These are phyloP conservation scores for Pholis gunnellus DNA, from an alignment of 2,113 vertebrate species.

Conservation along the genomic window DNA sequence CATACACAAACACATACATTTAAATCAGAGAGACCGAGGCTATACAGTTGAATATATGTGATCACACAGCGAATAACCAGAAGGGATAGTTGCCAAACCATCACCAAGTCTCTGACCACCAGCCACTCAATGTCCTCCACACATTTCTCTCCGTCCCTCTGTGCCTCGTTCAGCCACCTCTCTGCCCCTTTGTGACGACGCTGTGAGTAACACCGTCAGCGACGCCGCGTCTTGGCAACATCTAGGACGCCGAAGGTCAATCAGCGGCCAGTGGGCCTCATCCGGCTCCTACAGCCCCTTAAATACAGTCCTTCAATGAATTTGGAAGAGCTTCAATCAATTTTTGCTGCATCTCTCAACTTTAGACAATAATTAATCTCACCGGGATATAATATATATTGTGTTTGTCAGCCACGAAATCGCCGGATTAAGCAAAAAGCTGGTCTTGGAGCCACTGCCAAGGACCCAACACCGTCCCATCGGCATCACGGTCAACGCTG, in stretches of 20 bases:
- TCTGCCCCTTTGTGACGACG: constrained; percentile 18
- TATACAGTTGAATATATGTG: not conserved
- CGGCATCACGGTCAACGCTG: no score
- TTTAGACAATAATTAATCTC: not conserved
- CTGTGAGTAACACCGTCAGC: constrained; percentile 34
- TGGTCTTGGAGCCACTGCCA: no score
- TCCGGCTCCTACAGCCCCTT: not conserved
- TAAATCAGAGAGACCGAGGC: constrained; percentile 17
- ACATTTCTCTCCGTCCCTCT: not conserved
- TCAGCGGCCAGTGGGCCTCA: constrained; percentile 1
- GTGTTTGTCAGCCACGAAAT: not conserved
- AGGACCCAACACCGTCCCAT: not conserved
- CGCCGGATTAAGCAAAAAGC: not conserved
- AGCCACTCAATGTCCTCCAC: not conserved
- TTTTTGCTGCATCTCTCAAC: constrained; percentile 16
- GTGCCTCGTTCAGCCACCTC: constrained; percentile 18
- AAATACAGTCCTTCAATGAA: not conserved
- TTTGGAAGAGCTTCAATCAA: not conserved
- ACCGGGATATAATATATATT: not conserved
- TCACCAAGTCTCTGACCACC: not conserved
- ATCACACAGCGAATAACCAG: not conserved
- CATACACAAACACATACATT: not conserved
- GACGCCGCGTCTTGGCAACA: constrained; percentile 22
- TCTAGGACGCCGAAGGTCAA: constrained; percentile 34
- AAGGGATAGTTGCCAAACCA: not conserved